Evolutionary conservation across 2,888 invertebrate species (phyloP).

Genomic region (Autographa gamma): DNA sequence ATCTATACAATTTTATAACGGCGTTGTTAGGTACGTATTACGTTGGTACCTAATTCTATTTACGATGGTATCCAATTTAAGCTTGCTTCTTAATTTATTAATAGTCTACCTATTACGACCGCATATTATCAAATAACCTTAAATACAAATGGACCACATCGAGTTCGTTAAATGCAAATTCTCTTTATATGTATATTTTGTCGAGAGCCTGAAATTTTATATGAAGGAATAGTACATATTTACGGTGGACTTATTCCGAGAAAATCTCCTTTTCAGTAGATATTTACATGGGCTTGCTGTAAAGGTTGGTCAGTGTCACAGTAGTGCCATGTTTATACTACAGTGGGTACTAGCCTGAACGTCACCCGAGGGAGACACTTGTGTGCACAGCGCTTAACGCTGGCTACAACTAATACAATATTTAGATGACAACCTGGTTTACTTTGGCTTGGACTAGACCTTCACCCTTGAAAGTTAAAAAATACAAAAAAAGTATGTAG

Average conservation of each 20-base stretch:
- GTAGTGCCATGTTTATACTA: background rate
- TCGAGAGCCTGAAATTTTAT: background rate
- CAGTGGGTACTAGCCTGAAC: background rate
- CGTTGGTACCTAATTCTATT: too few species aligned
- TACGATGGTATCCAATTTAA: too few species aligned
- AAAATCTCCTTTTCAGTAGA: background rate
- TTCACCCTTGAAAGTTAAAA: background rate
- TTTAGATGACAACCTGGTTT: conserved; percentile 13
- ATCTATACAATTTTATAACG: too few species aligned
- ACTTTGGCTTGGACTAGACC: background rate
- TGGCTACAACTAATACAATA: conserved; percentile 14
- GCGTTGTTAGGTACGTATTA: too few species aligned
- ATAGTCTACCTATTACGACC: too few species aligned
- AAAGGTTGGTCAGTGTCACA: conserved; percentile 2
- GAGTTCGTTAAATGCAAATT: too few species aligned
- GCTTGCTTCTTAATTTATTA: too few species aligned
- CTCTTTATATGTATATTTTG: background rate
- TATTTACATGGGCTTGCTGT: background rate
- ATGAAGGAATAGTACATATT: background rate
- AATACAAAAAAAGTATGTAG: too few species aligned
- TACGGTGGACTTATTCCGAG: background rate
- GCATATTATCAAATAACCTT: too few species aligned
- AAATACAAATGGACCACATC: too few species aligned
- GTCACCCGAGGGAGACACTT: conserved; percentile 19
- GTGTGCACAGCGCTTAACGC: conserved; percentile 5